Base-by-base conservation (phyloP, 2,113 vertebrate genomes). In the Psittacus erithacus region DNA sequence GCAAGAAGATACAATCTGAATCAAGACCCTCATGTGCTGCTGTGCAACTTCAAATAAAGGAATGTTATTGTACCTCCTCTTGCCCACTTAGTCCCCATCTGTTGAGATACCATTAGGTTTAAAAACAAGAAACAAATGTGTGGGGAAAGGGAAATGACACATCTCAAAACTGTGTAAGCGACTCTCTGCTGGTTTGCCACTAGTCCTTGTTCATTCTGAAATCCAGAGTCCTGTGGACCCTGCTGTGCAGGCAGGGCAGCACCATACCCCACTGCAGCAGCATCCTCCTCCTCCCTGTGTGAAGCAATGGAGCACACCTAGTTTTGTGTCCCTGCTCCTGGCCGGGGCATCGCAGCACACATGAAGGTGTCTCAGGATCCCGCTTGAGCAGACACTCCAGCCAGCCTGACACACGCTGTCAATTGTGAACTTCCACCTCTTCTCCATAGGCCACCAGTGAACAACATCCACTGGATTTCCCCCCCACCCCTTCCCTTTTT, bases 111-210 rank as follows among this genome's bases (percentile, higher is more conserved):
- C 38, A 10, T 91, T 95, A 96, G 97, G n/a, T 5, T 52, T 50
- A 28, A 0, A 24, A 43, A 57, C 88, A 98, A 95, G 88, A 97
- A 97, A 97, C 86, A 98, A 82, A 29, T 3, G 3, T 11, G 9
- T 75, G 38, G 86, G 87, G 91, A 95, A 95, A 71, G 76, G 84
- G 84, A 92, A 95, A 96, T 59, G 95, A 97, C 96, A 76, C 88
- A 95, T 97, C 97, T 98, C 96, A 93, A 96, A 97, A 97, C 97
- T 97, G 92, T 97, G 96, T 97, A 98, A 95, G 96, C 97, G 97
- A 97, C 97, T 96, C 96, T 97, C 91, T 77, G 97, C 97, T 82
- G 97, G 96, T 97, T 97, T 98, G 97, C 96, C 98, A 97, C 95
- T 89, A 97, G 97, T 97, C 98, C 93, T 85, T 65, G 69, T 63